Conservation (phyloP, 2,888 invertebrate genomes). For the Clanis bilineata region DNA sequence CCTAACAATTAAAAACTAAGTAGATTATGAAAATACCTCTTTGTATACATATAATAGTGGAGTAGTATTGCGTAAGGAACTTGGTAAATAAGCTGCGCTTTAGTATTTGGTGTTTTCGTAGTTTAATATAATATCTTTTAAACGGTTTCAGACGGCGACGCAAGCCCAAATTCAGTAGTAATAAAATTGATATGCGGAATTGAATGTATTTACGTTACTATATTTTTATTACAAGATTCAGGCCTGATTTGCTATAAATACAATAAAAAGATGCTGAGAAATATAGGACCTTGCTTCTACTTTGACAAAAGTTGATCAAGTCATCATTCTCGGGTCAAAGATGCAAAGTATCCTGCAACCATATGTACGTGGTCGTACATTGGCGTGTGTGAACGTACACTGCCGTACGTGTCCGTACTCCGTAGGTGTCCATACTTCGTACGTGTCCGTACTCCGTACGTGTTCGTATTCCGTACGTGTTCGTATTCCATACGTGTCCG, state of each 20-base stretch:
- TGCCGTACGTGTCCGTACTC: too few relatives aligned
- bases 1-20: neutral
- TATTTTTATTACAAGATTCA: neutral
- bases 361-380: neutral
- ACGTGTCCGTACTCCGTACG: too few relatives aligned
- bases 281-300: too few relatives aligned
- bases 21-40: neutral
- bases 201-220: too few relatives aligned
- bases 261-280: neutral
- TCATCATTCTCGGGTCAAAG: too few relatives aligned
- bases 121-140: neutral
- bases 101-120: slow-evolving; percentile 10
- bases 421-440: too few relatives aligned
- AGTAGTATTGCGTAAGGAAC: slow-evolving; percentile 13
- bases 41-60: neutral
- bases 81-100: slow-evolving; percentile 10
- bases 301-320: too few relatives aligned
- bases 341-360: too few relatives aligned
- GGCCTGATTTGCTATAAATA: neutral
- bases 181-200: too few relatives aligned
- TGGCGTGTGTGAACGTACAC: neutral
- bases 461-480: neutral
- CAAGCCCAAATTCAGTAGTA: too few relatives aligned
- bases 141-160: neutral
- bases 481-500: neutral